Evolutionary conservation across 2,113 vertebrate genomes (phyloP).

Genomic region (Microcebus murinus): DNA sequence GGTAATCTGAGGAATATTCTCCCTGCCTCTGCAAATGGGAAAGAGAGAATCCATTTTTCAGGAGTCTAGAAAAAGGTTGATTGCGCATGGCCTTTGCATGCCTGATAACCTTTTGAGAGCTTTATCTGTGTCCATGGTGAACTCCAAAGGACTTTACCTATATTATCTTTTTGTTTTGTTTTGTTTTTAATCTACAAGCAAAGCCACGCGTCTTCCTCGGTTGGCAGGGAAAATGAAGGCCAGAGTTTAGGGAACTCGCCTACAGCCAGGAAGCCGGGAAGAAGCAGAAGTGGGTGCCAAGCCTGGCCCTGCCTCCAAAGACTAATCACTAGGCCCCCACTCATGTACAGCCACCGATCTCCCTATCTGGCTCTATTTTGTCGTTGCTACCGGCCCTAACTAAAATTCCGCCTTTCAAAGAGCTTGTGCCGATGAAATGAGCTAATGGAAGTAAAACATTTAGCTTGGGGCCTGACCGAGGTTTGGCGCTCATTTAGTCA

Average conservation of each 20-base stretch:
- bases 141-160: neutral
- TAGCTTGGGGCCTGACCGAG: accelerated
- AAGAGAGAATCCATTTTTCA: neutral
- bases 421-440: neutral
- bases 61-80: neutral
- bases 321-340: accelerated
- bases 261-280: neutral
- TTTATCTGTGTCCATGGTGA: neutral
- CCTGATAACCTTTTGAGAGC: neutral
- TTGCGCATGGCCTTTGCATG: neutral
- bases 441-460: neutral
- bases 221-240: neutral
- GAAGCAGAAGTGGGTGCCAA: neutral
- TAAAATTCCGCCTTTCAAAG: neutral
- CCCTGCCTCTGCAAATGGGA: neutral
- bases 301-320: neutral
- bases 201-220: neutral
- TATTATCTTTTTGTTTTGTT: neutral
- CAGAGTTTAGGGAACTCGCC: neutral
- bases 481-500: too few species aligned
- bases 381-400: accelerated
- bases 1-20: neutral
- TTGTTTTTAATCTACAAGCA: neutral
- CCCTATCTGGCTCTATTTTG: neutral
- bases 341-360: accelerated